Evolutionary conservation across 2,888 invertebrate genomes (phyloP).

Genomic region (Agonum fuliginosum): DNA sequence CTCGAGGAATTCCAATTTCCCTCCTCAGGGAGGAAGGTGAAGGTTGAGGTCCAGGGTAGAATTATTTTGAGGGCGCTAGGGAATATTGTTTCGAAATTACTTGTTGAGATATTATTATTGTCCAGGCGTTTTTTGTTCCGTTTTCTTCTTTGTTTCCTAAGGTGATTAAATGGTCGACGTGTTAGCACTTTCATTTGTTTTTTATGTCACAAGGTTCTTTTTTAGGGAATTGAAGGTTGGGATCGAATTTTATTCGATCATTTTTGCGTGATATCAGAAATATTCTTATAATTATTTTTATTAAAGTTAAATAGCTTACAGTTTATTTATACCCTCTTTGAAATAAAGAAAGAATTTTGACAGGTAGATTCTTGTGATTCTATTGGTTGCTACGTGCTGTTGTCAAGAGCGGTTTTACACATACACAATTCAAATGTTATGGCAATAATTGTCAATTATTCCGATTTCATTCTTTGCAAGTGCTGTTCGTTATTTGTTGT

Average conservation of each 20-base stretch:
- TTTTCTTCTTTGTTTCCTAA: constrained; percentile 4
- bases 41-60: no score
- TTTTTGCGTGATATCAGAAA: neutral
- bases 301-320: neutral
- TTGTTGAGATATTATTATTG: constrained; percentile 41
- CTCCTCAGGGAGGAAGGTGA: constrained; percentile 15
- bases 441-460: no score
- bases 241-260: constrained; percentile 18
- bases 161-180: constrained; percentile 29
- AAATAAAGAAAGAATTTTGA: no score
- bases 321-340: no score
- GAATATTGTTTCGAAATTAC: constrained; percentile 57
- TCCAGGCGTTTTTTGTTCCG: constrained; percentile 25
- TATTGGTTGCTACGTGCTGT: no score
- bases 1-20: constrained; percentile 47
- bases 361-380: no score
- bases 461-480: no score
- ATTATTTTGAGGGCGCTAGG: constrained; percentile 44
- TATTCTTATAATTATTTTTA: neutral
- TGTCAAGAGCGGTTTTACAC: no score
- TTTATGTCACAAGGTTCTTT: neutral
- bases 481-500: no score
- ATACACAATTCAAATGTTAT: no score
- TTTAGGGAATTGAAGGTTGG: neutral
- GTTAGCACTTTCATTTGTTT: constrained; percentile 41